These are phyloP conservation scores for Tretioscincus oriximinensis DNA, from an alignment of 2,113 vertebrate species.

Conservation along the genomic window DNA sequence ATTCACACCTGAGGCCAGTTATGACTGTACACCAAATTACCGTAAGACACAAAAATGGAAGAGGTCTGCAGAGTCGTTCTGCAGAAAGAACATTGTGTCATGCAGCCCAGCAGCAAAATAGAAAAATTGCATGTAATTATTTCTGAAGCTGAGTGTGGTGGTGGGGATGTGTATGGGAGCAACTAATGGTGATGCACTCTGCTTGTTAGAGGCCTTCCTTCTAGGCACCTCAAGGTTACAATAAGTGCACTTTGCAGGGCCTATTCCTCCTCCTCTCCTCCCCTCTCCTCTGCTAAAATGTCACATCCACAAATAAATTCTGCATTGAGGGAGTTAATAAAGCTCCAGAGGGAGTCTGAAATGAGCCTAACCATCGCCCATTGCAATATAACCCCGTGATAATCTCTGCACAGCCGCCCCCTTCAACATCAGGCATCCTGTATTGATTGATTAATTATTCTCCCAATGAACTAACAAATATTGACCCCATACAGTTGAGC, in stretches of 20 bases:
- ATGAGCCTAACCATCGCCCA: constrained; percentile 65
- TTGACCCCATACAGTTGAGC: constrained; percentile 87
- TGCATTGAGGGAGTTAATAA: constrained; percentile 69
- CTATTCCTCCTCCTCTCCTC: constrained; percentile 33
- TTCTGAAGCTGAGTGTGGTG: constrained; percentile 69
- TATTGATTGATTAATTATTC: constrained; percentile 98
- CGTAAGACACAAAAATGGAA: constrained; percentile 62
- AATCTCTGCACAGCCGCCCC: constrained; percentile 56
- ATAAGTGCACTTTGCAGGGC: constrained; percentile 61
- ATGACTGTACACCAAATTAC: constrained; percentile 33
- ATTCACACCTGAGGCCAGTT: constrained; percentile 19
- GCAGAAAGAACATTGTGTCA: constrained; percentile 71
- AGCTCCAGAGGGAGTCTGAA: constrained; percentile 58
- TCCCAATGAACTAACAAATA: constrained; percentile 95
- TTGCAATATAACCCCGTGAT: constrained; percentile 64
- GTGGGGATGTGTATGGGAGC: constrained; percentile 69
- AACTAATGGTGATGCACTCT: constrained; percentile 79
- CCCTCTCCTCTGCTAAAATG: constrained; percentile 40
- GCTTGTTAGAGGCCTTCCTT: constrained; percentile 76
- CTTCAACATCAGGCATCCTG: constrained; percentile 75
- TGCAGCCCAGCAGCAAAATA: constrained; percentile 78
- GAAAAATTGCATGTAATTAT: constrained; percentile 84
- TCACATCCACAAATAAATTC: constrained; percentile 63
- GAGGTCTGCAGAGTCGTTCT: constrained; percentile 49
- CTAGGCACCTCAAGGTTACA: constrained; percentile 68